Evolutionary conservation across 92 coral and sea anemone genomes (phyloP).

Genomic region (Actinostola sp.): DNA sequence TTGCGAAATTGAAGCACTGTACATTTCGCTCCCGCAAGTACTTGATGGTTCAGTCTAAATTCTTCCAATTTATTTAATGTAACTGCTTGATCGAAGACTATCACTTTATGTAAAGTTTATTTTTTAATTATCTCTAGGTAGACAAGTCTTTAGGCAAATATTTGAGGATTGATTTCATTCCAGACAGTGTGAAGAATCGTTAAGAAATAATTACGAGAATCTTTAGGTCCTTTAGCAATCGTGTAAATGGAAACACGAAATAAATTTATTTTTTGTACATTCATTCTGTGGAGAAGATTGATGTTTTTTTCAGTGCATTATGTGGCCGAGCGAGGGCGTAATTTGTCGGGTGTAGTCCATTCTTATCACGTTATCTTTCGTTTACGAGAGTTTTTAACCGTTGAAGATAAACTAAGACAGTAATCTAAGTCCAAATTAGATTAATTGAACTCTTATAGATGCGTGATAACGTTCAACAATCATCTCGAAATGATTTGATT

Average conservation of each 20-base stretch:
- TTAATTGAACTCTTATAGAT: slow-evolving; percentile 5
- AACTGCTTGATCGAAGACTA: not conserved
- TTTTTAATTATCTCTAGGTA: not conserved
- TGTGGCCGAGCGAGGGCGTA: too few species aligned
- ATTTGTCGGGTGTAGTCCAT: not conserved
- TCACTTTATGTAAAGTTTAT: not conserved
- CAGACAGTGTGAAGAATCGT: not conserved
- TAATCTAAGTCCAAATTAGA: slow-evolving; percentile 19
- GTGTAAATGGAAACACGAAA: too few species aligned
- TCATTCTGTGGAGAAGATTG: not conserved
- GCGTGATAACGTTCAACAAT: not conserved
- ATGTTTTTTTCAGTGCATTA: not conserved
- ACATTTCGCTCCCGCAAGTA: too few species aligned
- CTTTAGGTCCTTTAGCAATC: too few species aligned
- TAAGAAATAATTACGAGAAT: not conserved
- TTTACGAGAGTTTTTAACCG: slow-evolving; percentile 22
- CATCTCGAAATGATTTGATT: not conserved
- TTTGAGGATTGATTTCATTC: not conserved
- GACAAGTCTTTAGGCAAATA: slow-evolving; percentile 6
- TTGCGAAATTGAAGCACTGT: too few species aligned
- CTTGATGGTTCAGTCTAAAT: too few species aligned
- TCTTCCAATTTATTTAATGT: too few species aligned
- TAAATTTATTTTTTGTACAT: too few species aligned
- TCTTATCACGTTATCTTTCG: slow-evolving; percentile 8
- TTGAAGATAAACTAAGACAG: slow-evolving; percentile 4